phyloP scores from a whole-genome alignment of 1,140 invertebrate genomes.

The Pygmarrhopalites habei region DNA sequence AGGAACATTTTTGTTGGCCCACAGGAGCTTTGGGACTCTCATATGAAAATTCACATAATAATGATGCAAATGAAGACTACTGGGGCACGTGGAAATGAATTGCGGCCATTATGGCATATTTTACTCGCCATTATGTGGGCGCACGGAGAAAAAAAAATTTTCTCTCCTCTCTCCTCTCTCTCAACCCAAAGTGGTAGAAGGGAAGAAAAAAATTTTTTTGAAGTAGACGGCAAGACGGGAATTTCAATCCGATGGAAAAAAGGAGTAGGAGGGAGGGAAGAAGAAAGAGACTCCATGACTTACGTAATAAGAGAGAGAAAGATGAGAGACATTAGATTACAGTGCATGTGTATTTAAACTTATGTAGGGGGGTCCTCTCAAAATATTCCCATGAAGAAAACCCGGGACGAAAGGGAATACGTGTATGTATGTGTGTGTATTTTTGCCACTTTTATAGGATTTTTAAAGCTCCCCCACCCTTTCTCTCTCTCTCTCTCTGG shows the following conservation, averaged over 20 bases:
- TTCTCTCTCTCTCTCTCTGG: not conserved
- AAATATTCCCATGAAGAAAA: not conserved
- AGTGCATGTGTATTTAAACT: not conserved
- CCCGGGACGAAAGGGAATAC: too few species aligned
- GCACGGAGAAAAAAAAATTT: not conserved
- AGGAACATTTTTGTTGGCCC: too few species aligned
- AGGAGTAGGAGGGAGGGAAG: not conserved
- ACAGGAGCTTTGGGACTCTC: too few species aligned
- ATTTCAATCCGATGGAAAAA: not conserved
- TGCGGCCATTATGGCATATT: not conserved
- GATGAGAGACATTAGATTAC: not conserved
- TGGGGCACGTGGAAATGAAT: conserved; percentile 1
- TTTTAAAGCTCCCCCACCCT: not conserved
- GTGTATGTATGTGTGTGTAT: conserved; percentile 1
- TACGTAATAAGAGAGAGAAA: not conserved
- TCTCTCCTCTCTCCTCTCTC: not conserved
- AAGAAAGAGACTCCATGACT: not conserved
- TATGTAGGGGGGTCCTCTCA: not conserved
- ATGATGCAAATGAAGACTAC: not conserved
- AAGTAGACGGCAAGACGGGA: not conserved
- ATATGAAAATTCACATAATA: not conserved
- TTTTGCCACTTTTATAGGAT: not conserved
- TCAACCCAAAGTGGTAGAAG: not conserved
- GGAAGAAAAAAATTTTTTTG: not conserved
- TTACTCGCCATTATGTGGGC: not conserved